Base-by-base conservation (phyloP, 2,888 invertebrate genomes). In the Acronicta alni region DNA sequence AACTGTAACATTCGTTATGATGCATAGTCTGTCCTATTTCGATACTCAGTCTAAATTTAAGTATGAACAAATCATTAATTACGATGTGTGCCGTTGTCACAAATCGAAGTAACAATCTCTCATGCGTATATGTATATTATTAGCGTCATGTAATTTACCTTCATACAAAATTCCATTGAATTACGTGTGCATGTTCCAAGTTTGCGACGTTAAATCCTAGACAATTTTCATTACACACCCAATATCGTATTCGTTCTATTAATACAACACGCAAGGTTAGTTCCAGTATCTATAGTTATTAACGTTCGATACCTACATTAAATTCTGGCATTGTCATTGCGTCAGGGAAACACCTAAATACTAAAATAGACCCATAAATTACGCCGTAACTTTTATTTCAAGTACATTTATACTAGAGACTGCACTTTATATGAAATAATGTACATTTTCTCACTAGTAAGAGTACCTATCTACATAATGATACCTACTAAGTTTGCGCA, bases 151-250 rank as follows among this genome's bases (percentile, higher is more conserved):
- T 56, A 63, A 58, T 65, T 55, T 72, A 69, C 23, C 49, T 59
- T 72, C 70, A 75, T 70, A 62, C 56, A 56, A 68, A 70, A 71
- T 56, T 55, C 63, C 60, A 55, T 66, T 64, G 67, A 57, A 76
- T 66, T 70, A 72, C 76, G 68, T 77, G 72, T 80, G 83, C 83
- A 84, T 84, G 82, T 70, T 57, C 62, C 71, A 44, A 53, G 69
- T 57, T 67, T 61, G 62, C 62, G 56, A 62, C 62, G 47, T 51
- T 67, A 46, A 45, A 68, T 57, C 41, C 52, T 60, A 48, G 49
- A 61, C 61, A 58, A 57, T 64, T 64, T 61, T 67, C 58, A 60
- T 49, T 67, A 58, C 69, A 65, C 39, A 45, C 39, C 47, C 54
- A 62, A 46, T 63, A 67, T 56, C 57, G 54, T 63, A 39, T 62